Base-by-base conservation (phyloP, 2,888 invertebrate genomes). In the Morpho achilles region DNA sequence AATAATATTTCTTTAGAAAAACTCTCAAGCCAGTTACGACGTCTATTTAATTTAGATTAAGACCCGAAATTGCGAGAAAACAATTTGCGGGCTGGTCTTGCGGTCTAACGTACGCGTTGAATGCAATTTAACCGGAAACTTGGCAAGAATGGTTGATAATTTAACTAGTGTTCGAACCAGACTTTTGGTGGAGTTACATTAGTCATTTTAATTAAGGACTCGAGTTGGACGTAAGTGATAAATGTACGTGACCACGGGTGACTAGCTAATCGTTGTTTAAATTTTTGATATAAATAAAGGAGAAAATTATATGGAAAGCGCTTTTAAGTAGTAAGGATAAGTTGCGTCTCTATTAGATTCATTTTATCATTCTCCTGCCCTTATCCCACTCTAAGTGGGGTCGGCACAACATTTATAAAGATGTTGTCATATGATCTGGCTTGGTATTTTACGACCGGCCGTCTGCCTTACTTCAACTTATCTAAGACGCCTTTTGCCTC, bases 101-200 rank as follows among this genome's bases (percentile, higher is more conserved):
- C 49, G 61, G 59, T 61, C 32, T 54, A 56, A 53, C 50, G 59
- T 54, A 45, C 22, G 50, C 45, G 58, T 51, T 62, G 55, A 62
- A 62, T 64, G 63, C 57, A 59, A 62, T 62, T 59, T 59, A 52
- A 49, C 44, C 23, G 52, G 46, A 53, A 64, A 62, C 63, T 64
- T 64, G 63, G 63, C 63, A 62, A 64, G 48, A 43, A 51, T 56
- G 56, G 59, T 55, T 61, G 59, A 62, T 62, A 62, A 64, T 64
- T 62, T 58, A 62, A 59, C 56, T 59, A 56, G 63, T 55, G 63
- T 52, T 63, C 44, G 56, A 45, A 56, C 53, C 52, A 53, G 46
- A 40, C 48, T 51, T 60, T 62, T 51, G 51, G 43, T 54, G 55
- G 49, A 55, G 49, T 50, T 50, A 50, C 55, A 55, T 55, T 50